Evolutionary conservation across 1,140 invertebrate genomes (phyloP), one percentile per base, ranked within the genome.

Genomic region (Drosophila neocordata): DNA sequence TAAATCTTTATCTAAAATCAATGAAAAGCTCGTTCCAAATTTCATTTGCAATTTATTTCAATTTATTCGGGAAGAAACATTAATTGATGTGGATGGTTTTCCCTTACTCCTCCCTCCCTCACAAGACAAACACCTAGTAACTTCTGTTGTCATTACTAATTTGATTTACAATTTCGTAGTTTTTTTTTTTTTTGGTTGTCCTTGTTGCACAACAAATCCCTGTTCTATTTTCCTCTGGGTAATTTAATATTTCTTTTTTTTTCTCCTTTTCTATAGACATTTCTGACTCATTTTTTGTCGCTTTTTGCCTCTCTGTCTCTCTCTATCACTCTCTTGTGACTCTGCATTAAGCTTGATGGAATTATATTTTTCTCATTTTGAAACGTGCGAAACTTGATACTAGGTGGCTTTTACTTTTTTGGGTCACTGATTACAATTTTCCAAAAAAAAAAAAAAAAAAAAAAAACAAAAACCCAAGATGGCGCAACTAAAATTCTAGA

Each of bases 331-430:
- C 15, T 44, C 0, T 9, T 7, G 41, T 44, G 13, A 18, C 41
- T 7, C 15, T 15, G 13, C 41, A 44, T 44, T 48, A 11, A 48
- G 15, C 12, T 48, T 48, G 41, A 48, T 20, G 41, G 41, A 48
- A 20, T 48, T 48, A 48, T 48, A 48, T 48, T 48, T 8, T 20
- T 2, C 15, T 1, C 2, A 15, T 48, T 48, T 48, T 48, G 15
- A 48, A 48, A 44, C 41, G 15, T 48, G 41, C 15, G 41, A 20
- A 48, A 48, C 15, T 48, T 48, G 41, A 48, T 48, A 48, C 41
- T 12, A 11, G 15, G 8, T 35, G 34, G 9, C 27, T 31, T 31
- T 31, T 31, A 6, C 6, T 31, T 31, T 31, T 31, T 35, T 35
- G 1, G 34, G 34, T 35, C 11, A 12, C 34, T 35, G 34, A 35